Conservation (phyloP, 2,113 vertebrate genomes). For the Lagopus leucura region DNA sequence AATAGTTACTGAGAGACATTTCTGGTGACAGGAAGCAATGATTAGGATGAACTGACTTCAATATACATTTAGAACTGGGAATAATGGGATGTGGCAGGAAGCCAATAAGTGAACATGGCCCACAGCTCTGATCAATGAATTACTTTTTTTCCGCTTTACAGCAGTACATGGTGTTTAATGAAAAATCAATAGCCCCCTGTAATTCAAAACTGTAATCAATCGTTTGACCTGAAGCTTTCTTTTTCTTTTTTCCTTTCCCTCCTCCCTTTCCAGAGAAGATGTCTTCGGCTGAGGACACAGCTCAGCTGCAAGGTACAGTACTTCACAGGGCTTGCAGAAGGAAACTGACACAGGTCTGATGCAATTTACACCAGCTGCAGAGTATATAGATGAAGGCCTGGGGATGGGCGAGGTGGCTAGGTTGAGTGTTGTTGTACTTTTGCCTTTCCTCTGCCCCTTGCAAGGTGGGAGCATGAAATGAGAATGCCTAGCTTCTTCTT, state of each 20-base stretch:
- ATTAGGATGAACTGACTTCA: conserved; percentile 83
- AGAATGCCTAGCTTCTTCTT: background rate
- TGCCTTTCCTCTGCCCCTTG: background rate
- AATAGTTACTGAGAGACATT: conserved; percentile 81
- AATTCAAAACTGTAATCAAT: conserved; percentile 81
- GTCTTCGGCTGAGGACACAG: conserved; percentile 25
- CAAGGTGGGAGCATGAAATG: background rate
- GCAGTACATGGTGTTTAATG: conserved; percentile 83
- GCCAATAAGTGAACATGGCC: conserved; percentile 88
- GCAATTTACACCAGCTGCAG: conserved; percentile 3
- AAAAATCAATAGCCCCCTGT: conserved; percentile 92
- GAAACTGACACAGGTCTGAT: background rate
- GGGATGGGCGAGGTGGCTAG: background rate
- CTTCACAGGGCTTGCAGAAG: conserved; percentile 22
- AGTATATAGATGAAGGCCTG: background rate
- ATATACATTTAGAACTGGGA: conserved; percentile 83
- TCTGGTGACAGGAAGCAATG: conserved; percentile 81
- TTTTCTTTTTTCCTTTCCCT: background rate
- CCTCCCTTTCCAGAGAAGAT: conserved; percentile 19
- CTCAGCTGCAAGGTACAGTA: conserved; percentile 39
- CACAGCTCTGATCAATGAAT: conserved; percentile 87
- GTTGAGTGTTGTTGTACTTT: background rate
- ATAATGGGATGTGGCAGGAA: conserved; percentile 89
- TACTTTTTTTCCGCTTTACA: conserved; percentile 79
- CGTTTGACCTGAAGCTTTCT: conserved; percentile 79